Evolutionary conservation across 1,140 invertebrate species (phyloP).

Genomic region (Tetramorium simillimum): DNA sequence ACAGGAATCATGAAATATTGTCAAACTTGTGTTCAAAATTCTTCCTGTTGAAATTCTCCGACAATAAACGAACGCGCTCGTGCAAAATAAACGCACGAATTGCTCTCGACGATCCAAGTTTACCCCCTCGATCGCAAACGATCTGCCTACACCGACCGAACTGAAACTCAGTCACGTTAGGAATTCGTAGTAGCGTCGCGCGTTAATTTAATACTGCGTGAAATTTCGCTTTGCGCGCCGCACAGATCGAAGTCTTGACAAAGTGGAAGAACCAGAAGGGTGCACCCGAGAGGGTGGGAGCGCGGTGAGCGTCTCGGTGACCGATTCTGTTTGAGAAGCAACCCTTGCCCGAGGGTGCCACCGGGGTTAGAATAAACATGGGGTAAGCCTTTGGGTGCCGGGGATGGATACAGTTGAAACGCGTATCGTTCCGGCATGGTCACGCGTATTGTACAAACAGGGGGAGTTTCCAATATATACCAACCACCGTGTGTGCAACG

Average conservation of each 20-base stretch:
- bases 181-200: slow-evolving; percentile 42
- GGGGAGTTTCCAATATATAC: slow-evolving; percentile 82
- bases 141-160: neutral
- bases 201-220: slow-evolving; percentile 40
- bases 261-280: slow-evolving; percentile 65
- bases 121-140: slow-evolving; percentile 21
- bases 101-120: slow-evolving; percentile 30
- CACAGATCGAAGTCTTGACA: slow-evolving; percentile 44
- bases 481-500: slow-evolving; percentile 50
- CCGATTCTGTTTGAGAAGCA: slow-evolving; percentile 83
- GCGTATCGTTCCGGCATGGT: slow-evolving; percentile 81
- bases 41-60: neutral
- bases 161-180: slow-evolving; percentile 40
- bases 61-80: neutral
- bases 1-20: too few species aligned
- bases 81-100: slow-evolving; percentile 41
- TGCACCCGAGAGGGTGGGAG: slow-evolving; percentile 62
- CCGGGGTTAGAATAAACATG: slow-evolving; percentile 81
- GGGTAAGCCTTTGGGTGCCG: slow-evolving; percentile 74
- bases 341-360: slow-evolving; percentile 80
- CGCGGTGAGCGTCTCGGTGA: slow-evolving; percentile 78
- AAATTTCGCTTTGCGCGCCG: slow-evolving; percentile 62
- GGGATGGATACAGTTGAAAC: slow-evolving; percentile 79
- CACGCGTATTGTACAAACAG: slow-evolving; percentile 83
- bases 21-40: neutral